phyloP scores from a whole-genome alignment of 2,797 vertebrate genomes.

The Halcyon chelicuti region DNA sequence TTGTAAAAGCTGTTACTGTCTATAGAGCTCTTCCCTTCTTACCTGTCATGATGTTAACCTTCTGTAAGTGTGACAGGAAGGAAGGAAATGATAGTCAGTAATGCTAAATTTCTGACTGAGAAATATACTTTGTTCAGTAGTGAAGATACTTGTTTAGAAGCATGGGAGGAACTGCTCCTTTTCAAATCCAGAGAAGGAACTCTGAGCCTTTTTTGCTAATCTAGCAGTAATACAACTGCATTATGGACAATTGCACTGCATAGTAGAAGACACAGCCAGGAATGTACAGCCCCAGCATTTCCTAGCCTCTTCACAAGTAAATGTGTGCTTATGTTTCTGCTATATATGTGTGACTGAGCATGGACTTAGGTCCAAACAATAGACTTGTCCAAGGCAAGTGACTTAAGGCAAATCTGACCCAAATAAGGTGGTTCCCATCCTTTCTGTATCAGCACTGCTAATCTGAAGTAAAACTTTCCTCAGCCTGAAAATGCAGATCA shows the following conservation, averaged over 20 bases:
- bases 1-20: background rate
- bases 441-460: background rate
- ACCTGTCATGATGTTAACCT: too few relatives aligned
- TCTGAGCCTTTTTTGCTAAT: background rate
- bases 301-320: background rate
- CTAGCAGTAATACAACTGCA: background rate
- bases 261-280: background rate
- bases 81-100: too few relatives aligned
- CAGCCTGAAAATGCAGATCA: rapidly evolving
- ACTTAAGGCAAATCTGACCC: background rate
- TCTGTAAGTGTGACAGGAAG: too few relatives aligned
- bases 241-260: rapidly evolving
- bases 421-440: background rate
- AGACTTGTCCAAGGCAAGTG: background rate
- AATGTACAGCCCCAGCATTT: background rate
- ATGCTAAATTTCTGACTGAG: too few relatives aligned
- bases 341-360: background rate
- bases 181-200: too few relatives aligned
- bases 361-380: background rate
- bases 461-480: background rate
- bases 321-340: too few relatives aligned
- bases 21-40: too few relatives aligned
- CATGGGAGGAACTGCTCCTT: too few relatives aligned
- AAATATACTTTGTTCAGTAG: too few relatives aligned
- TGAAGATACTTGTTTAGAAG: too few relatives aligned